Evolutionary conservation across 2,797 vertebrate genomes (phyloP), one percentile per base, ranked within the genome.

Genomic region (Myotis planiceps): DNA sequence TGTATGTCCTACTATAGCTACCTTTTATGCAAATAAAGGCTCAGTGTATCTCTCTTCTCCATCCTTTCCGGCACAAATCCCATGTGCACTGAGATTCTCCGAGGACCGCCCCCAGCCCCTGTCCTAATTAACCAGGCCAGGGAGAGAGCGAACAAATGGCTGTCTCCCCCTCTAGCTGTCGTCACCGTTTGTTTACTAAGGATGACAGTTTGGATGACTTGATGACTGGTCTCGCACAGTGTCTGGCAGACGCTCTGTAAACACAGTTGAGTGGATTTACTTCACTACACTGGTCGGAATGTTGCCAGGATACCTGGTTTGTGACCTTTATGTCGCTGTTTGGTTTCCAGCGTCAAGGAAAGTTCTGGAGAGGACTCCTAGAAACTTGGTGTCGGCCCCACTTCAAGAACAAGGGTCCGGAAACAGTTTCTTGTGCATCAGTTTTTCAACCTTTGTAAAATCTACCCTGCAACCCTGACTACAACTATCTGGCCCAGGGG

Each of bases 261-360:
- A 94, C 76, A 90, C 14, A 94, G 42, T 25, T 84, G 14, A 55
- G 19, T 37, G 60, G 84, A 74, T 93, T 94, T 90, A 95, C 95
- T 89, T 96, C 94, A 94, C 74, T 76, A 76, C 4, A 80, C 39
- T 80, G 92, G 90, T 88, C 89, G 87, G 76, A 91, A 80, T 91
- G 83, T 78, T 87, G 89, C 71, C 45, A 69, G 42, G 81, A 53
- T 71, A 88, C 49, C 76, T 93, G 65, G 27, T 65, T 79, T 90
- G 15, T 69, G 58, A 82, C 34, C 63, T 91, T 88, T 42, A 68
- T 55, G 37, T 79, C n/a, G 79, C 14, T 18, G 10, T 49, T 39
- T 27, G 2, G 27, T 69, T 91, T 92, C 53, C 92, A 88, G 51
- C 47, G 72, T 76, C 27, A 87, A 89, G n/a, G 34, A 82, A 90